Conservation (phyloP, 1,140 invertebrate species). For the Penaeus indicus region DNA sequence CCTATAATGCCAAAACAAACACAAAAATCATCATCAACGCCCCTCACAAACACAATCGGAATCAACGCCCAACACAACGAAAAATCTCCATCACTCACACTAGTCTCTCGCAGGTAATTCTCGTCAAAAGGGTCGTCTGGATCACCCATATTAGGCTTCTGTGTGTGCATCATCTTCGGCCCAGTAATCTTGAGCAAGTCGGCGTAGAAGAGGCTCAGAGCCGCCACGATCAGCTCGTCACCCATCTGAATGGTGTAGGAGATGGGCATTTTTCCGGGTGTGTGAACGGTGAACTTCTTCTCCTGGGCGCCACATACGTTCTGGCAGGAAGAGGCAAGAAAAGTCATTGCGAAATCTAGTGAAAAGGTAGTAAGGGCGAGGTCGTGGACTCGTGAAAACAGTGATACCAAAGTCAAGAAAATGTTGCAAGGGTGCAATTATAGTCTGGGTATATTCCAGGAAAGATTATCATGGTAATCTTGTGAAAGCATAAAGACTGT, state of each 20-base stretch:
- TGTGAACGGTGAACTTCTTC: conserved; percentile 82
- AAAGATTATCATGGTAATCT: too few species aligned
- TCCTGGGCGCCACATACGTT: conserved; percentile 88
- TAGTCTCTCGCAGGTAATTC: conserved; percentile 89
- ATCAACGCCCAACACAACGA: background rate
- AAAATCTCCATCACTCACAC: conserved; percentile 73
- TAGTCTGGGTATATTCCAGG: too few species aligned
- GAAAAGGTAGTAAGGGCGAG: too few species aligned
- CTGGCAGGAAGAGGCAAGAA: conserved; percentile 68
- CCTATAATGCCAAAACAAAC: too few species aligned
- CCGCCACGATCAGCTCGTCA: conserved; percentile 93
- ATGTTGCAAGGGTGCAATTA: too few species aligned
- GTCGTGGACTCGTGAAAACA: too few species aligned
- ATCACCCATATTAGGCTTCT: conserved; percentile 83
- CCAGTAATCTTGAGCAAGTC: conserved; percentile 80
- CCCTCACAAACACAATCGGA: background rate
- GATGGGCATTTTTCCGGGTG: conserved; percentile 79
- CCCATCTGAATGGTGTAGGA: conserved; percentile 86
- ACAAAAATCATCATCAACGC: too few species aligned
- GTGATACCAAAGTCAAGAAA: too few species aligned
- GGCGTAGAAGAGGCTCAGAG: conserved; percentile 88
- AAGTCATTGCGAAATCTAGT: background rate
- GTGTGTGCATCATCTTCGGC: conserved; percentile 75
- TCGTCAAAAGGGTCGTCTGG: conserved; percentile 95
- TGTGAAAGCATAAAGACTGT: too few species aligned